Evolutionary conservation across 1,140 invertebrate genomes (phyloP).

Genomic region (Euschistus heros): DNA sequence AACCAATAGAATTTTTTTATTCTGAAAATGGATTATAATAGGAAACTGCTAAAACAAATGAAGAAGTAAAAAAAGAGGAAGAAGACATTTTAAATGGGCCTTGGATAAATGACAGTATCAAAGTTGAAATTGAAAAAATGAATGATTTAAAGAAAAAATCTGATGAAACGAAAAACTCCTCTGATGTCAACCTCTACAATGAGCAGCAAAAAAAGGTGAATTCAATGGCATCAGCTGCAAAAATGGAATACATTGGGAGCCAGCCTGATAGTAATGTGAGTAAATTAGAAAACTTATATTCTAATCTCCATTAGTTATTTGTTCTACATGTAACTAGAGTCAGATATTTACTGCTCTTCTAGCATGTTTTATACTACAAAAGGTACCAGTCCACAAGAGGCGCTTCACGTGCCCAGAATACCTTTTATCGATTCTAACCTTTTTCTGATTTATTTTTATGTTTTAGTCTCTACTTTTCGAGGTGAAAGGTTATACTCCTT

Average conservation of each 20-base stretch:
- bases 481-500: too few species aligned
- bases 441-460: too few species aligned
- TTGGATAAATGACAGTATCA: constrained; percentile 45
- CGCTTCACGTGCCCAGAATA: too few species aligned
- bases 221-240: constrained; percentile 43
- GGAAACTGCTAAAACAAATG: constrained; percentile 16
- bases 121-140: constrained; percentile 43
- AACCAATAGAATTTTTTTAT: too few species aligned
- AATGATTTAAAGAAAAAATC: constrained; percentile 42
- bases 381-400: too few species aligned
- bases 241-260: constrained; percentile 41
- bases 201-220: constrained; percentile 43
- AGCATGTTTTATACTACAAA: too few species aligned
- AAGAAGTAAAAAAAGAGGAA: constrained; percentile 31
- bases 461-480: too few species aligned
- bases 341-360: too few species aligned
- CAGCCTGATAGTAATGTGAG: constrained; percentile 34
- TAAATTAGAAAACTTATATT: background rate
- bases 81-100: constrained; percentile 40
- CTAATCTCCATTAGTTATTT: background rate
- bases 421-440: too few species aligned
- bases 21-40: constrained; percentile 11
- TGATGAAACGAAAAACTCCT: constrained; percentile 40
- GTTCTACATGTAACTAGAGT: too few species aligned
- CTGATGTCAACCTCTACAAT: constrained; percentile 43